phyloP scores from a whole-genome alignment of 1,140 invertebrate genomes.

The Plutomurus gul region DNA sequence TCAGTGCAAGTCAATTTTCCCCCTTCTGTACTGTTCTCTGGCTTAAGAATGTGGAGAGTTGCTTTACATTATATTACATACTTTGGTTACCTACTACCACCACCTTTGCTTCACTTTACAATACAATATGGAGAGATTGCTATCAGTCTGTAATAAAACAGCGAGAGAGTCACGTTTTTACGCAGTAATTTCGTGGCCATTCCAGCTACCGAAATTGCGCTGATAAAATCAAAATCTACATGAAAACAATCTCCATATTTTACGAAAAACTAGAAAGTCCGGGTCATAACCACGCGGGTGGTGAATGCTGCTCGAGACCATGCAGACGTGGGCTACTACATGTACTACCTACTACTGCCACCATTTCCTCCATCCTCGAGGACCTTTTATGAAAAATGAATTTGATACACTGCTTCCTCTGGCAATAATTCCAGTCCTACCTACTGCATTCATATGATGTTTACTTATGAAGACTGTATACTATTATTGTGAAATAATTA shows the following conservation, averaged over 20 bases:
- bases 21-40: neutral
- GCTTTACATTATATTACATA: conserved; percentile 19
- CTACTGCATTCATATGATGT: too few relatives aligned
- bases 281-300: conserved; percentile 51
- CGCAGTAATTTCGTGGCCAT: conserved; percentile 41
- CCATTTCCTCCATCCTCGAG: too few relatives aligned
- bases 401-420: too few relatives aligned
- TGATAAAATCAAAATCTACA: conserved; percentile 47
- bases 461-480: too few relatives aligned
- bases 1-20: neutral
- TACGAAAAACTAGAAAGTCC: conserved; percentile 50
- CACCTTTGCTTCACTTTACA: neutral
- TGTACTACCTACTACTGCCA: too few relatives aligned
- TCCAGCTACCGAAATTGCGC: conserved; percentile 44
- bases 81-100: too few relatives aligned
- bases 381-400: too few relatives aligned
- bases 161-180: conserved; percentile 48
- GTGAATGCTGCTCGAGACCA: conserved; percentile 9
- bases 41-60: neutral
- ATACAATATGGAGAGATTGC: conserved; percentile 1
- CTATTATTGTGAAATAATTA: too few relatives aligned
- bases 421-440: too few relatives aligned
- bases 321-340: too few relatives aligned
- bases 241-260: conserved; percentile 49
- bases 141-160: conserved; percentile 42